Conservation (phyloP, 2,113 vertebrate species). For the Nothocercus nigrocapillus region DNA sequence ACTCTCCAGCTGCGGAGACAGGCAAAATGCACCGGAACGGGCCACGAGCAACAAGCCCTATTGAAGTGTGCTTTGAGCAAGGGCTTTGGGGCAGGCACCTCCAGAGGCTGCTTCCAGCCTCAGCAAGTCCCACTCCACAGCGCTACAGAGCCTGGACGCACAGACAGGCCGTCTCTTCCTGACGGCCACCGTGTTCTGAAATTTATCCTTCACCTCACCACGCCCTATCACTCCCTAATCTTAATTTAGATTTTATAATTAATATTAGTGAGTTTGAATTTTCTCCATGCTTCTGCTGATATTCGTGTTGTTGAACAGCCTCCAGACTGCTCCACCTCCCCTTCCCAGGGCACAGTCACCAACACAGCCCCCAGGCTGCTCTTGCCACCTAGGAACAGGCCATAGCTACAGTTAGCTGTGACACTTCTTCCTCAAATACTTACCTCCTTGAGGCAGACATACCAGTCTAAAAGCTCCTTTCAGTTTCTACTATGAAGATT, state of each 20-base stretch:
- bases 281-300: neutral
- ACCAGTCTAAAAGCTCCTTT: neutral
- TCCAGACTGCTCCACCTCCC: neutral
- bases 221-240: neutral
- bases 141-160: neutral
- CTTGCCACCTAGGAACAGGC: neutral
- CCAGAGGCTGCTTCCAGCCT: neutral
- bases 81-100: neutral
- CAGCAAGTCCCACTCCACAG: neutral
- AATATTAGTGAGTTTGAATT: neutral
- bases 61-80: neutral
- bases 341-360: neutral
- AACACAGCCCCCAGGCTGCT: neutral
- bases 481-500: neutral
- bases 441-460: neutral
- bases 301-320: neutral
- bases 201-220: neutral
- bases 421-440: neutral
- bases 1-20: fast-evolving
- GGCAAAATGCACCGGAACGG: neutral
- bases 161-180: neutral
- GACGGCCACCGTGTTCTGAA: neutral
- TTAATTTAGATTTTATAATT: neutral
- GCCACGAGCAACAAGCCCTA: neutral
- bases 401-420: neutral